Base-by-base conservation (phyloP, 35 echinoderm and acorn worm genomes). In the Chiridota heheva region DNA sequence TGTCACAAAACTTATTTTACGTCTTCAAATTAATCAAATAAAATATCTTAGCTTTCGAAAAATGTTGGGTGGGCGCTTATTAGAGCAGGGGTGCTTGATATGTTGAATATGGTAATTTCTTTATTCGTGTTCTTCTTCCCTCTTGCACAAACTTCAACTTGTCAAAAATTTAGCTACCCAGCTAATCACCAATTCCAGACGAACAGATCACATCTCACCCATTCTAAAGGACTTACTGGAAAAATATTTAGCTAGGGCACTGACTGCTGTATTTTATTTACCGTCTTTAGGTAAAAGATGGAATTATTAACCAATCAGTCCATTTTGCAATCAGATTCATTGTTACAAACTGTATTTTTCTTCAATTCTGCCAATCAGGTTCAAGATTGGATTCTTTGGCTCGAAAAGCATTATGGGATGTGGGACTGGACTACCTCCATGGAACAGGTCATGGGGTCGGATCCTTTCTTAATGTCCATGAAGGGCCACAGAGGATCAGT, bases 361-460 rank as follows among this genome's bases (percentile, higher is more conserved):
- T 82, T 64, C 3, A 40, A 5, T 75, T 18, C 67, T 56, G n/a
- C 57, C 6, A 42, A 78, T 13, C 75, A 91, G 89, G 95, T 32
- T 76, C 72, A 43, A 57, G 87, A 45, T 60, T 98, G 46, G 89
- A 97, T 69, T 88, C 89, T 5, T 91, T 98, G 76, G 95, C 95
- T n/a, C 69, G 95, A 35, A 85, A 73, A 32, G 64, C 63, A 44
- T 70, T 98, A 0, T 98, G 95, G 89, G 78, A 98, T 28, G 80
- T 59, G 1, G 95, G 95, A 20, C 68, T 98, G 41, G 89, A 92
- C 73, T 92, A 98, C 85, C 44, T 91, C 7, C 95, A 98, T 77
- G 95, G 89, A 0, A 98, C 95, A 10, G 95, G 95, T 4, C 95
- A 98, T 70, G 95, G 95, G 5, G 90, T 98, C 7, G 95, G 95